These are phyloP conservation scores for Vireo griseus DNA, from an alignment of 2,797 vertebrate genomes.

Conservation along the genomic window DNA sequence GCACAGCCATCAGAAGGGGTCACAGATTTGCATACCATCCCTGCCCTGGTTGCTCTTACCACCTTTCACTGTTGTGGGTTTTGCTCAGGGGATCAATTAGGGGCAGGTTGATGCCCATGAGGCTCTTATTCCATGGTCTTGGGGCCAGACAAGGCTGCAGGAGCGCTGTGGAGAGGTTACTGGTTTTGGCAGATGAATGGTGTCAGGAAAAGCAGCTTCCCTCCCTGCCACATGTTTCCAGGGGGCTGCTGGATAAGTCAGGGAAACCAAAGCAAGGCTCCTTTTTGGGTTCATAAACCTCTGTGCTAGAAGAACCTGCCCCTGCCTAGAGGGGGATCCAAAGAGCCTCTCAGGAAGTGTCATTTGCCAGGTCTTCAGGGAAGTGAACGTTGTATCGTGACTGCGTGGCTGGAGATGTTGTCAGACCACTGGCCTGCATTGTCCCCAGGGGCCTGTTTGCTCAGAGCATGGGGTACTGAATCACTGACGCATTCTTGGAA, in stretches of 20 bases:
- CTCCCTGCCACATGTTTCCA: not conserved
- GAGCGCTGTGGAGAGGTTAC: not conserved
- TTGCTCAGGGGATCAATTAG: not conserved
- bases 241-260: not conserved
- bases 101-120: accelerated
- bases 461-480: not conserved
- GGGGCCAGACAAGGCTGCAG: not conserved
- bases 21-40: not conserved
- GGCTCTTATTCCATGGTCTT: accelerated
- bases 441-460: not conserved
- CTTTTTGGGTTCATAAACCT: not conserved
- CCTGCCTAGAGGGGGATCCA: not conserved
- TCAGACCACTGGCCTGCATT: not conserved
- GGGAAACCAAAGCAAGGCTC: not conserved
- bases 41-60: not conserved
- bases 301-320: not conserved
- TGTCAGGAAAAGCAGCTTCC: not conserved
- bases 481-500: not conserved
- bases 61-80: not conserved
- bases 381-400: not conserved
- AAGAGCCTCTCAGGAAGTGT: not conserved
- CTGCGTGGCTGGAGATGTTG: not conserved
- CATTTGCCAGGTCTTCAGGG: not conserved
- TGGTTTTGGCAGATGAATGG: not conserved
- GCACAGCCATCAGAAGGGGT: not conserved